Evolutionary conservation across 2,113 vertebrate species (phyloP).

Genomic region (Rostratula benghalensis): DNA sequence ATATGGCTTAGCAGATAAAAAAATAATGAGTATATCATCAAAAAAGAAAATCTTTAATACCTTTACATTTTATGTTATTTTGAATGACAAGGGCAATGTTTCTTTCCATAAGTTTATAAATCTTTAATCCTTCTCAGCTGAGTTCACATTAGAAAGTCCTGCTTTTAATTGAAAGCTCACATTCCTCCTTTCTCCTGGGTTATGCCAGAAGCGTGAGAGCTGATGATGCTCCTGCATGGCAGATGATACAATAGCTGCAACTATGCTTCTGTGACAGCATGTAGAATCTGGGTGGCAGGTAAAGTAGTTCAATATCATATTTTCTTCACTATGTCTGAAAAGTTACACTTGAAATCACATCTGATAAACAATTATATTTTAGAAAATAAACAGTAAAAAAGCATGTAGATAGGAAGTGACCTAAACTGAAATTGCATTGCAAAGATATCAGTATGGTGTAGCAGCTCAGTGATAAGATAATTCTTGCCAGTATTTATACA

Average conservation of each 20-base stretch:
- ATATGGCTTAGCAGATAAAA: not conserved
- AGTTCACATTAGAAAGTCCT: not conserved
- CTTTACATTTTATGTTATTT: not conserved
- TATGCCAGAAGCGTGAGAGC: not conserved
- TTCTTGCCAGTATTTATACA: not conserved
- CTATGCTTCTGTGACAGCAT: not conserved
- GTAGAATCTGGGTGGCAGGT: not conserved
- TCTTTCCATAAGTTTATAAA: not conserved
- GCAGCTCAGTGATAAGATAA: not conserved
- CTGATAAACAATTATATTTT: conserved; percentile 38
- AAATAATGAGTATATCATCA: not conserved
- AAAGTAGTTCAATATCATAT: not conserved
- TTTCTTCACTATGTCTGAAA: not conserved
- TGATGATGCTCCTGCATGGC: not conserved
- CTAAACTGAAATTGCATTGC: conserved; percentile 1
- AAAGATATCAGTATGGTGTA: not conserved
- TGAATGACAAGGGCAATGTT: not conserved
- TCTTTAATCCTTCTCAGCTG: not conserved
- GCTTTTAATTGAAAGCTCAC: not conserved
- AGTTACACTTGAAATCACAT: conserved; percentile 40
- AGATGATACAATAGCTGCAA: not conserved
- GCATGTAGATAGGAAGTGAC: not conserved
- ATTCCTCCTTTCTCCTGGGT: not conserved
- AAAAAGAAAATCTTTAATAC: not conserved
- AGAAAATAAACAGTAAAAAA: conserved; percentile 32